Conservation (phyloP, 2,797 vertebrate genomes). For the Petrocephalus schoutedeni region DNA sequence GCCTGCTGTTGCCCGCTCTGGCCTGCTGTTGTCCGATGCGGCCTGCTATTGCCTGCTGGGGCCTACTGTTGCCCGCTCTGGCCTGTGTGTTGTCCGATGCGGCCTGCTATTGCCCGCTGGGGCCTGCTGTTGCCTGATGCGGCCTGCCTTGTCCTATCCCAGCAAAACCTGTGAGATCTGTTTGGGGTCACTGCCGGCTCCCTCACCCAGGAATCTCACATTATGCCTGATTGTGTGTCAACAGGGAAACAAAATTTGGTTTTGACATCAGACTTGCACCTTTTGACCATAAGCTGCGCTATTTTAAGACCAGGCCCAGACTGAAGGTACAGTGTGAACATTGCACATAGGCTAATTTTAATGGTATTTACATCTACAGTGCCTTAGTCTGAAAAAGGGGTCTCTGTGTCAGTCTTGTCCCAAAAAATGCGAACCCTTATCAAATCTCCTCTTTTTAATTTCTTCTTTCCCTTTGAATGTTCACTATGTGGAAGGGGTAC, state of each 20-base stretch:
- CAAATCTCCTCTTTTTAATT: not conserved
- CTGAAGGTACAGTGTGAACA: not conserved
- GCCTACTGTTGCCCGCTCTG: not conserved
- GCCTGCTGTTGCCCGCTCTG: not conserved
- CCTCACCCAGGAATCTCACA: not conserved
- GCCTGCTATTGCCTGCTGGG: not conserved
- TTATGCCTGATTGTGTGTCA: conserved; percentile 18
- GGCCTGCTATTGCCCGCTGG: not conserved
- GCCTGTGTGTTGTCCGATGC: no score
- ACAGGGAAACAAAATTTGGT: conserved; percentile 31
- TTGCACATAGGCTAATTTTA: not conserved
- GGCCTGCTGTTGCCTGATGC: not conserved
- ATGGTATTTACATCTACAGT: not conserved
- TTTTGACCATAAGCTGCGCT: not conserved
- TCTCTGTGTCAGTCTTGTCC: not conserved
- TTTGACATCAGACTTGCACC: not conserved
- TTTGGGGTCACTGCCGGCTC: conserved; percentile 12
- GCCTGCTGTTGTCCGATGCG: not conserved
- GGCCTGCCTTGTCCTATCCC: not conserved
- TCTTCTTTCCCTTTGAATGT: not conserved
- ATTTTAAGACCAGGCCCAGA: conserved; percentile 17
- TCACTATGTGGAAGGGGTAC: not conserved
- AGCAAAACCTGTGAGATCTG: not conserved
- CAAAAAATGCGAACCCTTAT: not conserved
- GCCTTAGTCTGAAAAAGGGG: not conserved